phyloP scores from a whole-genome alignment of 2,888 invertebrate genomes.

The Hemithea aestivaria region DNA sequence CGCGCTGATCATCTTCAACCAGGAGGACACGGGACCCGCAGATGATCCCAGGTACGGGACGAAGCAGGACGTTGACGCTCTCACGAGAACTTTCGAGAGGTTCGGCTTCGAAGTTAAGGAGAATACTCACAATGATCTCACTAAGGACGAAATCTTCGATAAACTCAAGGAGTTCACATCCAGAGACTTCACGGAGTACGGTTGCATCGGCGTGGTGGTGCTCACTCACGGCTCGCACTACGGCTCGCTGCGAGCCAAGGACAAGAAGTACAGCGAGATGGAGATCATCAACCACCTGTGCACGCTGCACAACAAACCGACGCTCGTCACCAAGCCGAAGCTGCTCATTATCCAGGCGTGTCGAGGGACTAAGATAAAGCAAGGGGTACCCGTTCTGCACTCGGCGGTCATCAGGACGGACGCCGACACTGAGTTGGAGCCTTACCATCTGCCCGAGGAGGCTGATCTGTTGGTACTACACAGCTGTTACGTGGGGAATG shows the following conservation, averaged over 20 bases:
- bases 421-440: constrained; percentile 40
- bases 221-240: not conserved
- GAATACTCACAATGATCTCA: constrained; percentile 37
- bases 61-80: constrained; percentile 43
- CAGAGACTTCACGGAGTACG: constrained; percentile 50
- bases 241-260: not conserved
- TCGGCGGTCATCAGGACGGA: constrained; percentile 40
- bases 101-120: constrained; percentile 48
- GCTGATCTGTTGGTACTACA: constrained; percentile 58
- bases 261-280: too few species aligned
- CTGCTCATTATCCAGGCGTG: constrained; percentile 45
- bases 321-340: not conserved
- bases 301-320: too few species aligned
- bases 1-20: constrained; percentile 57
- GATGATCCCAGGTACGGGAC: constrained; percentile 51
- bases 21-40: constrained; percentile 35
- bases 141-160: constrained; percentile 41
- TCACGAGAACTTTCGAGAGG: constrained; percentile 43
- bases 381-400: constrained; percentile 33
- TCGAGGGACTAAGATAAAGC: constrained; percentile 43
- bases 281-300: too few species aligned
- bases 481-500: constrained; percentile 52
- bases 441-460: constrained; percentile 57
- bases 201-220: constrained; percentile 47
- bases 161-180: constrained; percentile 38